Percentiles rank a stretch among this genome's conserved stretches.
phyloP scores from a whole-genome alignment of 2,113 vertebrate genomes.

The Noturus placidus region DNA sequence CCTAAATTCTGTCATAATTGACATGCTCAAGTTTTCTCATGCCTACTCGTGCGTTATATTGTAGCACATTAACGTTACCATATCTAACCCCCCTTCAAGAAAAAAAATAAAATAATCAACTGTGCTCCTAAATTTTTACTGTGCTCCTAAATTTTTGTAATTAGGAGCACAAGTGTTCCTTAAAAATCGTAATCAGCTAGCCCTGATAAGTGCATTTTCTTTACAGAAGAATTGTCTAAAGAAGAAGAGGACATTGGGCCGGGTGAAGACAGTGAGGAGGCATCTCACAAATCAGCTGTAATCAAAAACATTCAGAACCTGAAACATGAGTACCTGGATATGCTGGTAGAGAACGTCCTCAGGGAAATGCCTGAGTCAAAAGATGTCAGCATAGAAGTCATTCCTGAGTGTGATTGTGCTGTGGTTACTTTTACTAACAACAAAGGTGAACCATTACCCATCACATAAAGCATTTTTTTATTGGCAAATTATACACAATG shows the following conservation, averaged over 20 bases:
- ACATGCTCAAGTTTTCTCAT: too few species aligned
- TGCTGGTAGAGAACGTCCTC: constrained; percentile 80
- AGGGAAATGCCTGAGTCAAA: constrained; percentile 49
- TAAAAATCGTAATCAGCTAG: too few species aligned
- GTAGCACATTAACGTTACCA: too few species aligned
- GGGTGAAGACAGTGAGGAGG: background rate
- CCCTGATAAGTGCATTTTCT: background rate
- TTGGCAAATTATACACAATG: background rate
- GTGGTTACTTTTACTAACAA: constrained; percentile 74
- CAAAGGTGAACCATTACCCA: constrained; percentile 18
- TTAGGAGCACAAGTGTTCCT: too few species aligned
- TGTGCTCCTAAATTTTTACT: too few species aligned
- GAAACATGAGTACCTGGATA: constrained; percentile 59
- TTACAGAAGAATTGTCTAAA: background rate
- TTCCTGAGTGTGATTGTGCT: constrained; percentile 69
- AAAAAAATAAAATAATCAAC: too few species aligned
- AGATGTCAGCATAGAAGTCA: constrained; percentile 76
- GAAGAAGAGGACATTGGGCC: constrained; percentile 63
- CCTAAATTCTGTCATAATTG: too few species aligned
- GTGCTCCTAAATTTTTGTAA: too few species aligned
- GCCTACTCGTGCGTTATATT: too few species aligned
- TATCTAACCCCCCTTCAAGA: too few species aligned
- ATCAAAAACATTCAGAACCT: constrained; percentile 74
- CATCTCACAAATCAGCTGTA: constrained; percentile 54
- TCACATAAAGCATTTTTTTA: background rate